phyloP scores from a whole-genome alignment of 2,888 invertebrate species.

The Aleiodes testaceus region DNA sequence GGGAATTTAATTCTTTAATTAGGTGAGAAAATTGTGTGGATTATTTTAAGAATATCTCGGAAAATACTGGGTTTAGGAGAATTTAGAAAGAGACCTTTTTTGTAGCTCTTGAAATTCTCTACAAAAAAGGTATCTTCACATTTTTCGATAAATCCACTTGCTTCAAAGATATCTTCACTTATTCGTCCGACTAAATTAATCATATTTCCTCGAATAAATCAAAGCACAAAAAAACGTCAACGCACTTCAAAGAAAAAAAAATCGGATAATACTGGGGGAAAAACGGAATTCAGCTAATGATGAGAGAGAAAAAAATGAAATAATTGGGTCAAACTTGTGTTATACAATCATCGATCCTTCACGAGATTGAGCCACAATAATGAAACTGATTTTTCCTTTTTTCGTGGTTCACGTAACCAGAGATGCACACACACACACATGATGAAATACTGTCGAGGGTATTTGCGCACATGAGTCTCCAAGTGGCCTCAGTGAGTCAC shows the following conservation, averaged over 20 bases:
- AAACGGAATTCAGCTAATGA: slow-evolving; percentile 34
- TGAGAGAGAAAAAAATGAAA: slow-evolving; percentile 44
- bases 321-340: slow-evolving; percentile 59
- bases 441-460: slow-evolving; percentile 64
- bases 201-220: slow-evolving; percentile 21
- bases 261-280: background rate
- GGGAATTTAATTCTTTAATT: too few species aligned
- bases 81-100: too few species aligned
- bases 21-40: too few species aligned
- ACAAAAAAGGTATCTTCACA: too few species aligned
- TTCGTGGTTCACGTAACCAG: slow-evolving; percentile 67
- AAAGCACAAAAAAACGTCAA: too few species aligned
- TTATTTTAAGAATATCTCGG: too few species aligned
- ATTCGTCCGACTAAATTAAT: slow-evolving; percentile 49
- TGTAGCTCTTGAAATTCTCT: too few species aligned
- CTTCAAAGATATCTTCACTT: slow-evolving; percentile 33
- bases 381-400: slow-evolving; percentile 63
- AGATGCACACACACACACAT: slow-evolving; percentile 37
- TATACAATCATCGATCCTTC: slow-evolving; percentile 59
- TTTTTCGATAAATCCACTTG: slow-evolving; percentile 39
- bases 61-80: too few species aligned
- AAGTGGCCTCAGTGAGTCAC: slow-evolving; percentile 66
- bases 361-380: slow-evolving; percentile 62
- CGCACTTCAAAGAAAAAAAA: too few species aligned
- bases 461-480: slow-evolving; percentile 63